Base-by-base conservation (phyloP, 2,888 invertebrate species). In the Zelleria hepariella region DNA sequence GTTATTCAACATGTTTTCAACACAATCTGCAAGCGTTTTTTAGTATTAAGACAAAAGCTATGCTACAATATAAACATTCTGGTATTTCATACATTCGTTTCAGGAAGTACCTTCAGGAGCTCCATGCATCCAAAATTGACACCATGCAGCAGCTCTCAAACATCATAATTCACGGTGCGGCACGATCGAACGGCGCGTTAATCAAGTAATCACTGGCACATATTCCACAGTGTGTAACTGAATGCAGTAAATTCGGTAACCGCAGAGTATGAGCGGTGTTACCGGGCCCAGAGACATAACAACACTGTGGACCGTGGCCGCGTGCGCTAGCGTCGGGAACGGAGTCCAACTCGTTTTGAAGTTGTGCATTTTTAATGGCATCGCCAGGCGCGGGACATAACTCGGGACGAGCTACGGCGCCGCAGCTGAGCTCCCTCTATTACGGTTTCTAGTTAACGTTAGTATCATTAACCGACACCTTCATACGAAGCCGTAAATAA, bases 351-450 rank as follows among this genome's bases (percentile, higher is more conserved):
- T 86, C 83, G 86, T 83, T 86, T 81, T 81, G 78, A 82, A 84
- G 77, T 78, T 74, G 72, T 88, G 84, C 85, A 88, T 88, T 86
- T 88, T 88, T 88, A 86, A 88, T 82, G 78, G 72, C 73, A 73
- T 76, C 79, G 87, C 85, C 87, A 86, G 87, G 81, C 78, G 85
- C 80, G 87, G 86, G 83, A 84, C 84, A 86, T 88, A 86, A 87
- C 85, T 85, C 84, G 80, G 79, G 78, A 59, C 55, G 18, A 78
- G 77, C 74, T 78, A 74, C 80, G 75, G 77, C n/a, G n/a, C 77
- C 82, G 81, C 86, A 87, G 82, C 84, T 85, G 86, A 75, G 82
- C 76, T 73, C 75, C 78, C 78, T 80, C 74, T 80, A 86, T 87
- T 86, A 85, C 78, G 75, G 80, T 83, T 82, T 86, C 86, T 81